These are phyloP conservation scores for Drosophila kanapiae DNA, from an alignment of 1,140 invertebrate species.

Conservation along the genomic window DNA sequence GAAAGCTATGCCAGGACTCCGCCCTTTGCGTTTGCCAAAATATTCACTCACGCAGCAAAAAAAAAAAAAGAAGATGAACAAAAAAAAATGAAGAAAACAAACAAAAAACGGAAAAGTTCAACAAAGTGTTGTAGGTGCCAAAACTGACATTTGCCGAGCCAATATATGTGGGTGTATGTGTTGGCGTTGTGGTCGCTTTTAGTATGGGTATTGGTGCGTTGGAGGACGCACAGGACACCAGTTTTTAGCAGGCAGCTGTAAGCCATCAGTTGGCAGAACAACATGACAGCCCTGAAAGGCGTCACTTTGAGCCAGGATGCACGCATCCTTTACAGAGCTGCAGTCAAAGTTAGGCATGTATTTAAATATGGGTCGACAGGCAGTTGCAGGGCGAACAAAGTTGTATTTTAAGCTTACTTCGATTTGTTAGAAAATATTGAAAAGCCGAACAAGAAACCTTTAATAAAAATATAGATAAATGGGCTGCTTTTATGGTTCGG, in stretches of 20 bases:
- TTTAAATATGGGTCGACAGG: background rate
- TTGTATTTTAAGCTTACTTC: background rate
- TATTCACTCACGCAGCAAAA: conserved; percentile 61
- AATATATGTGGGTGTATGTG: conserved; percentile 21
- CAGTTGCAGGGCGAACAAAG: background rate
- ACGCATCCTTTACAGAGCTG: background rate
- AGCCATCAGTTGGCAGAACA: conserved; percentile 63
- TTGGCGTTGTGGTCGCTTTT: conserved; percentile 3
- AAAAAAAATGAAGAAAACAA: conserved; percentile 26
- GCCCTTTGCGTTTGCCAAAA: conserved; percentile 47
- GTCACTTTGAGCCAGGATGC: conserved; percentile 36
- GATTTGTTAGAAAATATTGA: background rate
- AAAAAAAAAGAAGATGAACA: conserved; percentile 6
- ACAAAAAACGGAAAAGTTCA: conserved; percentile 40
- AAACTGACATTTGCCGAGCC: conserved; percentile 72
- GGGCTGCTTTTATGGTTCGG: no score
- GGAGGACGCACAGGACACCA: conserved; percentile 34
- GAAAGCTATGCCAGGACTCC: conserved; percentile 38
- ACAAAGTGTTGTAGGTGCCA: conserved; percentile 72
- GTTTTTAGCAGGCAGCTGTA: conserved; percentile 69
- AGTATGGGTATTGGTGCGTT: conserved; percentile 11
- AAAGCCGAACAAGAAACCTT: background rate
- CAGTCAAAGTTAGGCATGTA: background rate
- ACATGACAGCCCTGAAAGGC: conserved; percentile 68
- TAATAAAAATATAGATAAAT: background rate